Base-by-base conservation (phyloP, 1,140 invertebrate genomes). In the Drosophila pachea region DNA sequence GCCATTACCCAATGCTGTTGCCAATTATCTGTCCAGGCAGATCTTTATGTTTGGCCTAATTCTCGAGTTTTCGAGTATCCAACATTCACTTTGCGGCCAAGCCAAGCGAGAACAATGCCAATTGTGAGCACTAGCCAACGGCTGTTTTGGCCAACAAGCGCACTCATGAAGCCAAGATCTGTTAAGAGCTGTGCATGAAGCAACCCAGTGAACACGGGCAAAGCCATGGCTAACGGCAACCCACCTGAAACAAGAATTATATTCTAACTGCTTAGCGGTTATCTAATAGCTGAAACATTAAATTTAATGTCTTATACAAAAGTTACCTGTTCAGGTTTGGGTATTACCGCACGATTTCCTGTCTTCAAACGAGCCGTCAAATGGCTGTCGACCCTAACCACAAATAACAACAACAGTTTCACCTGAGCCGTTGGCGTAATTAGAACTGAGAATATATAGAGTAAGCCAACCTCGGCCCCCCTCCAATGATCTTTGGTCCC, bases 241-340 rank as follows among this genome's bases (percentile, higher is more conserved):
- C 22, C 48, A 65, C 32, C 22, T 49, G 43, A 16, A 45, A 22
- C 22, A 22, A 22, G 22, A 22, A 22, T 22, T 22, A 47, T 36
- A 47, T 54, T 56, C 62, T 56, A 62, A 50, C 32, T 42, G n/a
- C 52, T 56, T 64, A 56, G 66, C 66, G 50, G 66, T 68, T 68
- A 68, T 64, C 60, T 68, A 68, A 68, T 50, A 64, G 52, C 50
- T 14, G 8, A 35, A 42, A 50, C 60, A 68, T 68, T 11, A 68
- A 50, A 36, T 31, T 64, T 63, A 16, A 68, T 68, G 58, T 61
- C n/a, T 68, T 61, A 29, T 66, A 42, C 53, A 22, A 59, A 53
- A 40, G 40, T 68, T 67, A 62, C 22, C 22, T 22, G 22, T 22
- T 22, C 58, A 68, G 22, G 65, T 62, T 38, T 38, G 29, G 29